Evolutionary conservation across 1,140 invertebrate species (phyloP), one percentile per base, ranked within the genome.

Genomic region (Heterodera carotae): DNA sequence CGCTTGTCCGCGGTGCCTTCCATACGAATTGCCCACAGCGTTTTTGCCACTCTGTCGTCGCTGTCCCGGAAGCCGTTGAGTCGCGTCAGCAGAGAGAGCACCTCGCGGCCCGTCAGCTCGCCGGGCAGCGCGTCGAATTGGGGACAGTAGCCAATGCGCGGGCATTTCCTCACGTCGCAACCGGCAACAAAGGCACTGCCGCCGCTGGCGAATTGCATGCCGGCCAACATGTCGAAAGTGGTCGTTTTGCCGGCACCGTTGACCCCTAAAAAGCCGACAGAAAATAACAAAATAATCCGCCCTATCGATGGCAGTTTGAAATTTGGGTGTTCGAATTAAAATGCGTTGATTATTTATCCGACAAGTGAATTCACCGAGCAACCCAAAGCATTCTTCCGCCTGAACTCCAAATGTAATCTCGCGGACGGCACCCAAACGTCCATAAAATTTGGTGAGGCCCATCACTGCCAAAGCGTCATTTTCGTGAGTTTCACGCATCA

Each of bases 191-290:
- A 22, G 15, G 83, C 82, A 39, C 56, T 22, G 18, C 82, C 82
- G 25, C 80, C 39, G 22, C 69, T 70, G 33, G 83, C 74, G 25
- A 81, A 70, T 12, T 48, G 39, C 0, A 74, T 31, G 12, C 82
- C 82, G 29, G 82, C 84, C 10, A 84, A 39, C 48, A 83, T 85
- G 71, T 83, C 72, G 60, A 83, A 83, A 7, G 83, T 84, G 33
- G 82, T 80, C 22, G 82, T 83, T 62, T 83, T 83, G 27, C 82
- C 82, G 36, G 82, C 83, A 18, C 82, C 82, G 59, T 83, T 83
- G 3, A 83, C 83, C 34, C 82, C 81, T 81, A 25, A 25, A 84
- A 43, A 43, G 39, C 39, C 39, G 39, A n/a, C n/a, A n/a, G n/a
- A n/a, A n/a, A n/a, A n/a, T n/a, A n/a, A n/a, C n/a, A n/a, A n/a